Conservation (phyloP, 2,113 vertebrate genomes). For the Mirounga angustirostris region DNA sequence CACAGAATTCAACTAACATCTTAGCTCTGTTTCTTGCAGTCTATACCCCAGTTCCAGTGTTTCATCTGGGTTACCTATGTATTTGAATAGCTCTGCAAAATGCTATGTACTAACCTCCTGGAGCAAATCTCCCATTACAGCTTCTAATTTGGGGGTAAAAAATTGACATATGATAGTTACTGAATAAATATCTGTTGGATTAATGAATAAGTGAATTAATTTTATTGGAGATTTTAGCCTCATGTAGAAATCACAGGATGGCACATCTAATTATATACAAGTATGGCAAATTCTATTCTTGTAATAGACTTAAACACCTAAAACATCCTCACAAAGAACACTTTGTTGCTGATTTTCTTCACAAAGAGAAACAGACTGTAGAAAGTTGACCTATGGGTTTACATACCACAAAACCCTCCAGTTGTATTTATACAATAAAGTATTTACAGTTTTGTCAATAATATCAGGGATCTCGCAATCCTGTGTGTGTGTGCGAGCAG, state of each 20-base stretch:
- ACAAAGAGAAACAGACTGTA: background rate
- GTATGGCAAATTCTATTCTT: background rate
- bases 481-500: background rate
- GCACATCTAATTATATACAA: background rate
- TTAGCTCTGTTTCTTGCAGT: background rate
- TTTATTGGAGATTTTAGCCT: background rate
- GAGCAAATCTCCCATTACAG: background rate
- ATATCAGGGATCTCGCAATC: background rate
- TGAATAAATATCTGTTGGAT: background rate
- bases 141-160: background rate
- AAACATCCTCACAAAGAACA: background rate
- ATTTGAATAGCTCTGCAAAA: background rate
- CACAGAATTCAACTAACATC: background rate
- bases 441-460: constrained; percentile 4
- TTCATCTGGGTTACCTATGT: background rate
- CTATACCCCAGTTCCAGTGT: background rate
- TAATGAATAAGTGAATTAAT: background rate
- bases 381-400: background rate
- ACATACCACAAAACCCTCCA: background rate
- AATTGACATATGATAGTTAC: background rate
- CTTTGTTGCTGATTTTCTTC: background rate
- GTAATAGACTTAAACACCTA: background rate
- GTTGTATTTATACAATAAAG: background rate
- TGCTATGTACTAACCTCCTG: background rate
- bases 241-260: background rate